Conservation (phyloP, 1,140 invertebrate species). For the Elysia chlorotica region DNA sequence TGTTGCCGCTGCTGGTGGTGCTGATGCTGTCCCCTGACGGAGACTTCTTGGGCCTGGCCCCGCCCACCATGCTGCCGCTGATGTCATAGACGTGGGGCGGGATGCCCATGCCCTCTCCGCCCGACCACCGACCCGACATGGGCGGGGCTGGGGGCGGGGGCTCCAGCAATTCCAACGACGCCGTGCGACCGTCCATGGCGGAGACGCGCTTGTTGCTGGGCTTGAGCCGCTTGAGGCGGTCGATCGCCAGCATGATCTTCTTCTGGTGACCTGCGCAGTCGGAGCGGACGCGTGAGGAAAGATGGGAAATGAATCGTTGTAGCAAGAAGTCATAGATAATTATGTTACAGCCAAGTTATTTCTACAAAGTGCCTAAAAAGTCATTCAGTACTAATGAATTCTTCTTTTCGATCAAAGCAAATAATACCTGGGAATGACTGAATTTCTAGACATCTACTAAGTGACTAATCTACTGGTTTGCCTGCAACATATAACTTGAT, state of each 20-base stretch:
- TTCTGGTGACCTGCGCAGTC: constrained; percentile 89
- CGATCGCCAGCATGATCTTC: constrained; percentile 95
- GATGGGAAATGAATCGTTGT: too few relatives aligned
- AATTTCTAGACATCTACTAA: too few relatives aligned
- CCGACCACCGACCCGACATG: constrained; percentile 44
- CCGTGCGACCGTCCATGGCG: constrained; percentile 35
- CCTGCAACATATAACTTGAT: too few relatives aligned
- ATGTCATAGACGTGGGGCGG: constrained; percentile 27
- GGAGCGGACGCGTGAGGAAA: too few relatives aligned
- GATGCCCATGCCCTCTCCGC: constrained; percentile 33
- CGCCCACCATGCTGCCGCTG: constrained; percentile 13
- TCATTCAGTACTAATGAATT: too few relatives aligned
- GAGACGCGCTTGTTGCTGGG: constrained; percentile 48
- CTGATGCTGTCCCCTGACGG: constrained; percentile 55
- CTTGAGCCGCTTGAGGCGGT: constrained; percentile 89
- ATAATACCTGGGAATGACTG: too few relatives aligned
- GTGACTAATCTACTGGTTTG: too few relatives aligned
- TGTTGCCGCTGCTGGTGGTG: constrained; percentile 48
- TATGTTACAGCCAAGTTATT: too few relatives aligned
- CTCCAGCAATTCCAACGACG: constrained; percentile 39
- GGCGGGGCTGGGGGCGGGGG: constrained; percentile 38
- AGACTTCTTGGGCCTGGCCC: constrained; percentile 44
- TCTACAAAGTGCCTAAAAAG: too few relatives aligned
- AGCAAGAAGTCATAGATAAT: too few relatives aligned
- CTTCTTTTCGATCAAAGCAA: too few relatives aligned